Conservation (phyloP, 2,888 invertebrate species). For the Lumbricus terrestris region DNA sequence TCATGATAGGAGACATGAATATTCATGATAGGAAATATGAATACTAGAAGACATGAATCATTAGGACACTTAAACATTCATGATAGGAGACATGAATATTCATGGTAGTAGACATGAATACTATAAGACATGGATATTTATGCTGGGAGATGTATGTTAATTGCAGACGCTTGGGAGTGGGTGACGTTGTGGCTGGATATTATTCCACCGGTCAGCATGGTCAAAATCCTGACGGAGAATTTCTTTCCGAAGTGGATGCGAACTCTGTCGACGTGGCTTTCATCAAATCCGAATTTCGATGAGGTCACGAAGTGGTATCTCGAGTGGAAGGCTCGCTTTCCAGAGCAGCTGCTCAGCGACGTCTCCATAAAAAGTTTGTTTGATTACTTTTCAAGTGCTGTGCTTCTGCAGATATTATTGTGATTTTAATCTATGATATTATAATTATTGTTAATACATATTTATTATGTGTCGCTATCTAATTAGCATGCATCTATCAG, state of each 20-base stretch:
- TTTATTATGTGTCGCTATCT: no score
- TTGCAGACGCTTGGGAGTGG: conserved; percentile 84
- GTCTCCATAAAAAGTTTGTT: conserved; percentile 64
- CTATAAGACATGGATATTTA: no score
- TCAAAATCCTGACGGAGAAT: conserved; percentile 77
- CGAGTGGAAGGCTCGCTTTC: conserved; percentile 67
- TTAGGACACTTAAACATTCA: no score
- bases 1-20: no score
- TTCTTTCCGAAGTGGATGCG: conserved; percentile 78
- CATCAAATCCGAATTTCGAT: conserved; percentile 82
- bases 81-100: no score
- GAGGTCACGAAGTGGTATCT: conserved; percentile 85
- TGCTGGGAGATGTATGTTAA: not conserved
- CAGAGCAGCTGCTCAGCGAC: conserved; percentile 63
- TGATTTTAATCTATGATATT: not conserved
- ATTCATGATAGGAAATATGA: no score
- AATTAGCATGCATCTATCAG: no score
- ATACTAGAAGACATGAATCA: no score
- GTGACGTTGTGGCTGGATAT: conserved; percentile 90
- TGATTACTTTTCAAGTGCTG: not conserved
- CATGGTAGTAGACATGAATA: no score
- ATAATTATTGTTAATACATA: no score
- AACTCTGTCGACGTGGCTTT: conserved; percentile 74
- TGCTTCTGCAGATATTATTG: not conserved
- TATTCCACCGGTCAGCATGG: conserved; percentile 75